Percentiles rank a stretch among this genome's conserved stretches.
phyloP scores from a whole-genome alignment of 2,888 invertebrate genomes.

The Lapara coniferarum region DNA sequence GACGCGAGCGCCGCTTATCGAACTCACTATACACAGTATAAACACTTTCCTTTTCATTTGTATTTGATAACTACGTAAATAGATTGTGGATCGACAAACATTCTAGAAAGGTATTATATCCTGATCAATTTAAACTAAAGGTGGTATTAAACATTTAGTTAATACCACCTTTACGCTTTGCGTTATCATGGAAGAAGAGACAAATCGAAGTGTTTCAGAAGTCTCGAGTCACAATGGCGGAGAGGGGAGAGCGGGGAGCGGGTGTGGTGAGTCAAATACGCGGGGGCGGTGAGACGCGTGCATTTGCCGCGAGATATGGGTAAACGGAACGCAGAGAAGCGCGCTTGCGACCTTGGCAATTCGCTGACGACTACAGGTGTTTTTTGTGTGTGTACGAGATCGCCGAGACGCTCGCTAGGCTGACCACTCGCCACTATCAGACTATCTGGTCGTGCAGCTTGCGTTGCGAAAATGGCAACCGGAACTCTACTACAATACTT shows the following conservation, averaged over 20 bases:
- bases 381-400: conserved; percentile 78
- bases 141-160: neutral
- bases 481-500: conserved; percentile 62
- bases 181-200: conserved; percentile 34
- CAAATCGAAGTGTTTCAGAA: conserved; percentile 63
- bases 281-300: conserved; percentile 70
- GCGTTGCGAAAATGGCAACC: conserved; percentile 57
- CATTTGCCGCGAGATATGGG: conserved; percentile 81
- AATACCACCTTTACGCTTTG: neutral
- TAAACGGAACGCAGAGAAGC: conserved; percentile 78
- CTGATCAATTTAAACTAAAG: neutral
- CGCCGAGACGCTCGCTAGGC: conserved; percentile 60
- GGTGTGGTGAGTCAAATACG: conserved; percentile 67
- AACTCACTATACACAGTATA: conserved; percentile 43
- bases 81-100: neutral
- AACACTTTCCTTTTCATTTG: conserved; percentile 61
- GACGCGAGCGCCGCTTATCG: conserved; percentile 63
- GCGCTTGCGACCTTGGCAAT: conserved; percentile 78
- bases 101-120: neutral
- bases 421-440: conserved; percentile 51
- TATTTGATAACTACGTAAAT: conserved; percentile 6
- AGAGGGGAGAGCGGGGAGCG: conserved; percentile 48
- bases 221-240: conserved; percentile 53
- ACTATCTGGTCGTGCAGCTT: conserved; percentile 44
- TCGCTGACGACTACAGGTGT: conserved; percentile 82